Evolutionary conservation across 35 echinoderm and acorn worm genomes (phyloP).

Genomic region (Nesometra sesokonis): DNA sequence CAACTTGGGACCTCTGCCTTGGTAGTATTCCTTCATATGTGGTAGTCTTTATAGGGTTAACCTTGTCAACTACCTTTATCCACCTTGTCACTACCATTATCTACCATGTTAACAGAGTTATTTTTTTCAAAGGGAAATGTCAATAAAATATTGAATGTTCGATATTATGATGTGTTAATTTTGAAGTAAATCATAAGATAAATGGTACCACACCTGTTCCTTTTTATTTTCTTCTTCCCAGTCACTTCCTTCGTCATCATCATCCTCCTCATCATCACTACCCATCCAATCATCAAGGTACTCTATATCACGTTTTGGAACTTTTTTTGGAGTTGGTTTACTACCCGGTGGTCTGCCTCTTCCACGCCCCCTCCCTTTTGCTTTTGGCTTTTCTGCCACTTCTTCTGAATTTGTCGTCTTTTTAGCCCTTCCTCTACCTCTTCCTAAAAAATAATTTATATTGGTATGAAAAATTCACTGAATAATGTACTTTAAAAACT

Average conservation of each 20-base stretch:
- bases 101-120: no score
- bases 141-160: no score
- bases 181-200: no score
- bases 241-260: slow-evolving; percentile 12
- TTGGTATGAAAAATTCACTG: no score
- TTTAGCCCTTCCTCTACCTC: neutral
- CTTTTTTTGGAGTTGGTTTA: neutral
- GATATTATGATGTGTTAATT: no score
- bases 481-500: no score
- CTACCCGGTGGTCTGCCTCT: neutral
- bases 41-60: no score
- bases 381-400: neutral
- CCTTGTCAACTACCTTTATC: no score
- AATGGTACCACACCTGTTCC: neutral
- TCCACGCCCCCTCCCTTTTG: neutral
- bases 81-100: no score
- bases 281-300: slow-evolving; percentile 10
- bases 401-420: neutral
- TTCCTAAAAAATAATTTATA: neutral
- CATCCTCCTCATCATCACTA: slow-evolving; percentile 7
- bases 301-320: neutral
- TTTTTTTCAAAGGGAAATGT: no score
- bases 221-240: slow-evolving; percentile 9
- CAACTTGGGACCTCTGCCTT: no score
- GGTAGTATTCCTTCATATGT: no score